These are phyloP conservation scores for Atta texana DNA, from an alignment of 1,140 invertebrate species.

Conservation along the genomic window DNA sequence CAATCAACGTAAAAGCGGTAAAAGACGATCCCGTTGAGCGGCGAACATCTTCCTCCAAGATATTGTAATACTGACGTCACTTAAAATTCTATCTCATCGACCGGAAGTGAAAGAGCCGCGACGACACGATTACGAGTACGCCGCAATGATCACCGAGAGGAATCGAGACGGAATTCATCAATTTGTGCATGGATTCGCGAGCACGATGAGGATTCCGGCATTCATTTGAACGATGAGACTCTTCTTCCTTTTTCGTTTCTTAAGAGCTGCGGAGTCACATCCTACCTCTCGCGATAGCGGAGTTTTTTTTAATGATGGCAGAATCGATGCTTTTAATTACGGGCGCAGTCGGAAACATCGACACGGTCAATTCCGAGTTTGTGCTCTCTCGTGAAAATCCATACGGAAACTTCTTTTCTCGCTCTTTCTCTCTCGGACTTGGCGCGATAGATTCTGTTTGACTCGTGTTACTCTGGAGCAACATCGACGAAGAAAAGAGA, in stretches of 20 bases:
- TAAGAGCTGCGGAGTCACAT: not conserved
- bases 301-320: constrained; percentile 72
- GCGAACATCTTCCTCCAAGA: constrained; percentile 6
- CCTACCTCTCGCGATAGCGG: constrained; percentile 37
- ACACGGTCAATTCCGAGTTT: constrained; percentile 46
- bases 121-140: constrained; percentile 53
- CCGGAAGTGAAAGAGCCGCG: constrained; percentile 37
- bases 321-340: constrained; percentile 76
- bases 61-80: constrained; percentile 35
- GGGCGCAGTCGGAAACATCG: constrained; percentile 17
- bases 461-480: constrained; percentile 39
- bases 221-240: constrained; percentile 69
- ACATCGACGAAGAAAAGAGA: constrained; percentile 67
- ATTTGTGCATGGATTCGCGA: constrained; percentile 78
- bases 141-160: constrained; percentile 68
- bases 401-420: not conserved
- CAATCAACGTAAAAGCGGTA: constrained; percentile 35
- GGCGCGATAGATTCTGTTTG: not conserved
- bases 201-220: constrained; percentile 60
- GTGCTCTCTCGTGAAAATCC: constrained; percentile 20
- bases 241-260: constrained; percentile 28
- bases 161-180: constrained; percentile 79
- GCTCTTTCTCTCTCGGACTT: not conserved
- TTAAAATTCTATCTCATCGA: constrained; percentile 62
- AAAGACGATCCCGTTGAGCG: not conserved